Evolutionary conservation across 1,140 invertebrate species (phyloP).

Genomic region (Megathymus violae): DNA sequence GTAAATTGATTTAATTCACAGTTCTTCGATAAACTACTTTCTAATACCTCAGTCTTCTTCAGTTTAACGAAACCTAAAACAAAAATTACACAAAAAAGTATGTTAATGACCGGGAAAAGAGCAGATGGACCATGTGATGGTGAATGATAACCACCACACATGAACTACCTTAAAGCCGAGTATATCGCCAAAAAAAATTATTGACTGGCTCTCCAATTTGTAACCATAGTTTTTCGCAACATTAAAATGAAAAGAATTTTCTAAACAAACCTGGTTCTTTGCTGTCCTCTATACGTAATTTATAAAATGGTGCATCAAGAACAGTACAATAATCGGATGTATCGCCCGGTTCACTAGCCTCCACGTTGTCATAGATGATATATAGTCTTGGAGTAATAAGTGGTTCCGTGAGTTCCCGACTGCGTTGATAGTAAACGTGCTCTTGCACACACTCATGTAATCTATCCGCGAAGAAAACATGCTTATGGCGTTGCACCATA

Average conservation of each 20-base stretch:
- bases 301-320: slow-evolving; percentile 86
- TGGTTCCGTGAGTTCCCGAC: slow-evolving; percentile 77
- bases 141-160: too few species aligned
- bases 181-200: too few species aligned
- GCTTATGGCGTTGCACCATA: slow-evolving; percentile 84
- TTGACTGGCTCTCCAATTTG: too few species aligned
- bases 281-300: slow-evolving; percentile 86
- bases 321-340: slow-evolving; percentile 85
- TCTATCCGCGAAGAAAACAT: slow-evolving; percentile 85
- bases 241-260: too few species aligned
- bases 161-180: too few species aligned
- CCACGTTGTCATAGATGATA: slow-evolving; percentile 90
- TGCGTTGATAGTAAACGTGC: slow-evolving; percentile 78
- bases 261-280: slow-evolving; percentile 84
- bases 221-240: too few species aligned
- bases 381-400: slow-evolving; percentile 87
- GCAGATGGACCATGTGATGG: too few species aligned
- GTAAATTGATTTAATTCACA: slow-evolving; percentile 41
- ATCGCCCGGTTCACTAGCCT: slow-evolving; percentile 87
- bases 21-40: slow-evolving; percentile 65
- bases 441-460: slow-evolving; percentile 85
- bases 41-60: slow-evolving; percentile 80
- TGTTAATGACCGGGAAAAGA: too few species aligned
- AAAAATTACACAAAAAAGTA: slow-evolving; percentile 2
- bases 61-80: slow-evolving; percentile 85